Evolutionary conservation across 2,888 invertebrate genomes (phyloP), one percentile per base, ranked within the genome.

Genomic region (Zhengitettix transpicula): DNA sequence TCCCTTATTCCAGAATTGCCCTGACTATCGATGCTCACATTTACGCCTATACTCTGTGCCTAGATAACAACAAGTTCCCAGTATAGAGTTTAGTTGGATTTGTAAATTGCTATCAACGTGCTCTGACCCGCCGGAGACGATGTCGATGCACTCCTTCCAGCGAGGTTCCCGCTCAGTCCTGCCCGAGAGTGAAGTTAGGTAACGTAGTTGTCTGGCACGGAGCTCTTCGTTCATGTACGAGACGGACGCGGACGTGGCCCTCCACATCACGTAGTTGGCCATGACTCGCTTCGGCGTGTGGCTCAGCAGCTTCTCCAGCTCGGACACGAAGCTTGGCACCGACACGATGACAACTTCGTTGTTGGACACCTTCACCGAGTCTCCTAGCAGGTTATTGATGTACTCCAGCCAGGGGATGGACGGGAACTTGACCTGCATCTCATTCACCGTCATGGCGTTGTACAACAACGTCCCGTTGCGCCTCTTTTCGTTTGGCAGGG

Each of bases 251-350:
- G 85, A 85, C 0, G 89, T 87, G 0, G 88, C 89, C 58, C 94
- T 81, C 94, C 95, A 95, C 82, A 94, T 82, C 66, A 91, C 84
- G 70, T 96, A 96, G 76, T 96, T 96, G 5, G 94, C 91, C 67
- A 87, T 80, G 5, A 81, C 77, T 64, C 88, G 74, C 67, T 81
- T 83, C 1, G 81, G 78, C 0, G 82, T 82, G 28, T 70, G 70
- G 42, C 73, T 70, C 55, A 84, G 69, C 7, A 84, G 68, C 51
- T 72, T 78, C 71, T 88, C 87, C 40, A 94, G 80, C 53, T 84
- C 81, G 1, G 77, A 75, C 55, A 94, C 79, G 73, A 85, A 96
- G 65, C 81, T 79, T 0, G 93, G 93, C 14, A 93, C 93, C 67
- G 86, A 86, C 52, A 96, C 85, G 59, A 93, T 87, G 42, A 94